Percentiles rank a stretch among this genome's conserved stretches.
phyloP scores from a whole-genome alignment of 2,888 invertebrate genomes.

The Ichneumoninae sp. region DNA sequence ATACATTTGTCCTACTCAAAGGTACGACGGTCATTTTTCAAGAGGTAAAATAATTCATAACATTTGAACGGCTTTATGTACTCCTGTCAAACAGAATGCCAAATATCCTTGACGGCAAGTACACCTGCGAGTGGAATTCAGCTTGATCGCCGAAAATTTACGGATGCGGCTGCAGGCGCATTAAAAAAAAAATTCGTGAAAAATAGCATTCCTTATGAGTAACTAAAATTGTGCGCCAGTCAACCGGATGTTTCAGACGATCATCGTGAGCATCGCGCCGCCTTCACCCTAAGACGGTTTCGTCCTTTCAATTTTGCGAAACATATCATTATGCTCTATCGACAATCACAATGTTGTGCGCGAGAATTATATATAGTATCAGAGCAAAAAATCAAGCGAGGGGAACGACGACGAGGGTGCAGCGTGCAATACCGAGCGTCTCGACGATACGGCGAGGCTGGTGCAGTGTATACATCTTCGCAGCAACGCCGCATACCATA shows the following conservation, averaged over 20 bases:
- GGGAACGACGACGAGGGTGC: constrained; percentile 37
- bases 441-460: constrained; percentile 58
- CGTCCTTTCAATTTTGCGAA: neutral
- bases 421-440: constrained; percentile 50
- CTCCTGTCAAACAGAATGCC: too few relatives aligned
- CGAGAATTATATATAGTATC: constrained; percentile 7
- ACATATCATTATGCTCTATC: constrained; percentile 34
- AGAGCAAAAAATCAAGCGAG: constrained; percentile 23
- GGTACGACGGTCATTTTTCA: too few relatives aligned
- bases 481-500: constrained; percentile 76
- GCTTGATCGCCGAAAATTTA: too few relatives aligned
- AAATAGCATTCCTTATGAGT: neutral
- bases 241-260: neutral
- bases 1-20: too few relatives aligned
- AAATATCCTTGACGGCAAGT: too few relatives aligned
- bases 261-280: neutral
- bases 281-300: neutral
- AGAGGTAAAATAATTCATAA: too few relatives aligned
- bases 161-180: too few relatives aligned
- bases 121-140: too few relatives aligned
- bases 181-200: too few relatives aligned
- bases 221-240: neutral
- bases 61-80: too few relatives aligned
- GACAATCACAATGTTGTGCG: constrained; percentile 28
- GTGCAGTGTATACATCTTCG: constrained; percentile 18